These are phyloP conservation scores for Kryptolebias ocellatus DNA, from an alignment of 2,797 vertebrate genomes.

Conservation along the genomic window DNA sequence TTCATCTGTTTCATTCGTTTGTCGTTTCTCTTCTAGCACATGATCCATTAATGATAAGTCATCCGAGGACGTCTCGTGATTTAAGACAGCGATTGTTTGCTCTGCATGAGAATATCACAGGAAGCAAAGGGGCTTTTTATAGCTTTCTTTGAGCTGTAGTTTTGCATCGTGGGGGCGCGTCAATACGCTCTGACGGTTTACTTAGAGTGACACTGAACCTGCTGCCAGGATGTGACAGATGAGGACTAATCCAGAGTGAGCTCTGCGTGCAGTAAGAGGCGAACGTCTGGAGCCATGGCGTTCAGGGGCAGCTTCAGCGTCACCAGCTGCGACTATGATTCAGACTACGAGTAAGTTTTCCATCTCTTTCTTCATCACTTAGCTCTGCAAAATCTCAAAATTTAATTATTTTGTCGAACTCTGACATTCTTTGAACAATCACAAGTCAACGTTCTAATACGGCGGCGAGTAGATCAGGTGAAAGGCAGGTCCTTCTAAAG, in stretches of 20 bases:
- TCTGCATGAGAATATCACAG: conserved; percentile 1
- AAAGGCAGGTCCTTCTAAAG: too few relatives aligned
- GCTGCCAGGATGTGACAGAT: not conserved
- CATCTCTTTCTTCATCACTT: not conserved
- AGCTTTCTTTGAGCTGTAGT: not conserved
- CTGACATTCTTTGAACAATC: too few relatives aligned
- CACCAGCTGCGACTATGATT: conserved; percentile 22
- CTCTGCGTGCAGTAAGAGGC: not conserved
- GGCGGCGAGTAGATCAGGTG: too few relatives aligned
- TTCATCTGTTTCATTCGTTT: not conserved
- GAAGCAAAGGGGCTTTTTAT: not conserved
- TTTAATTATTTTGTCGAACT: too few relatives aligned
- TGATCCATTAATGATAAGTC: too few relatives aligned
- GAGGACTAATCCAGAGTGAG: not conserved
- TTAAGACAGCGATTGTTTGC: not conserved
- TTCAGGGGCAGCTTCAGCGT: conserved; percentile 8
- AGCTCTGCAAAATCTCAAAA: too few relatives aligned
- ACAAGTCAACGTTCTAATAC: too few relatives aligned
- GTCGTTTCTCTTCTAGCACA: too few relatives aligned
- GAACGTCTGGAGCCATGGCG: conserved; percentile 33
- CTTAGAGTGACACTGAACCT: not conserved
- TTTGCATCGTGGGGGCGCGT: not conserved
- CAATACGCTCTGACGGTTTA: not conserved
- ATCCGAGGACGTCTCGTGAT: not conserved
- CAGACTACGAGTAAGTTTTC: conserved; percentile 59